Evolutionary conservation across 2,797 vertebrate genomes (phyloP).

Genomic region (Staurois parvus): DNA sequence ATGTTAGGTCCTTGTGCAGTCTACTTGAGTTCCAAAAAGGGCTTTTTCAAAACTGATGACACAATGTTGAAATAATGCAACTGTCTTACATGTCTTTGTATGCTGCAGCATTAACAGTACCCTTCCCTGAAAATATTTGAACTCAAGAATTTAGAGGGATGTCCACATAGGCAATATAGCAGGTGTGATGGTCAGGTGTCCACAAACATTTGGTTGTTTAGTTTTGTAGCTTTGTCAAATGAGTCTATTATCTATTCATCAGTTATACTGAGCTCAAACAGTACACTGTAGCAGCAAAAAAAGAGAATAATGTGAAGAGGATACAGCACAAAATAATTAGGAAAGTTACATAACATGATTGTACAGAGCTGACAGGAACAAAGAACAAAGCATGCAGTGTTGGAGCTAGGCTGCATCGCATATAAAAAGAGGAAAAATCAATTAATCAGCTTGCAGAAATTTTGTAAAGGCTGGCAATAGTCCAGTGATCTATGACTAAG

Average conservation of each 20-base stretch:
- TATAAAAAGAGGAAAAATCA: neutral
- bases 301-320: neutral
- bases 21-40: no score
- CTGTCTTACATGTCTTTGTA: no score
- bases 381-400: slow-evolving; percentile 37
- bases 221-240: no score
- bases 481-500: slow-evolving; percentile 5
- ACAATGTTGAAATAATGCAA: no score
- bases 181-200: no score
- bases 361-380: slow-evolving; percentile 17
- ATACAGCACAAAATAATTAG: slow-evolving; percentile 14
- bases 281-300: neutral
- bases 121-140: no score
- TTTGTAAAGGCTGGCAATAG: slow-evolving; percentile 4
- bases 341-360: slow-evolving; percentile 38
- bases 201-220: no score
- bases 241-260: neutral
- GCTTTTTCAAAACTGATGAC: no score
- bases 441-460: slow-evolving; percentile 31
- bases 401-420: slow-evolving; percentile 19
- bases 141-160: no score
- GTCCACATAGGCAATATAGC: no score
- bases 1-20: no score
- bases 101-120: no score
- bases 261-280: neutral